A percentile compares a stretch with the other conserved stretches of the same genome.
phyloP scores from a whole-genome alignment of 2,113 vertebrate genomes.

The Myanophis thanlyinensis region DNA sequence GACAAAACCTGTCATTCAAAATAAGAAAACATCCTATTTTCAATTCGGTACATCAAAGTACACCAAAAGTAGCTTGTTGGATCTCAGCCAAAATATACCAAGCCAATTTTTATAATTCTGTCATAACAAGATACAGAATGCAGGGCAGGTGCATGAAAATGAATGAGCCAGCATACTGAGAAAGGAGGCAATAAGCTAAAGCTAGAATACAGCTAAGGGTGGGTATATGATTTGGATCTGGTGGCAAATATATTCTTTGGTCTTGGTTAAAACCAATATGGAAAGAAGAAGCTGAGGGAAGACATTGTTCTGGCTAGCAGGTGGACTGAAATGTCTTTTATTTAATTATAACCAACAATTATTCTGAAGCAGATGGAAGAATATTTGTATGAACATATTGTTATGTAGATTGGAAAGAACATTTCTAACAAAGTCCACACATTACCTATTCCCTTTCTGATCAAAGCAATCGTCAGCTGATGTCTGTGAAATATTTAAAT shows the following conservation, averaged over 20 bases:
- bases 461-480: background rate
- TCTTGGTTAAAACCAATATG: background rate
- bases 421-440: background rate
- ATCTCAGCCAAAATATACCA: background rate
- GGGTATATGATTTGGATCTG: background rate
- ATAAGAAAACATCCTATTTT: background rate
- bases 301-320: background rate
- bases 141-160: background rate
- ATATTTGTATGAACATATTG: background rate
- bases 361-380: background rate
- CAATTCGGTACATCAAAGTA: background rate
- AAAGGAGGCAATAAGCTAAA: background rate
- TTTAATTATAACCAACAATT: background rate
- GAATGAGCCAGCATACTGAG: background rate
- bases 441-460: conserved; percentile 34
- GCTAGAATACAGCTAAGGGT: background rate
- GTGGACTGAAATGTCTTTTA: background rate
- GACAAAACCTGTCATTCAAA: background rate
- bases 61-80: background rate
- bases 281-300: background rate
- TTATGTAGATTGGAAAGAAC: background rate
- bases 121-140: background rate
- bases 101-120: background rate
- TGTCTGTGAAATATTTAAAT: conserved; percentile 30
- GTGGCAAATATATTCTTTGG: background rate